Evolutionary conservation across 2,113 vertebrate species (phyloP).

Genomic region (Vidua macroura): DNA sequence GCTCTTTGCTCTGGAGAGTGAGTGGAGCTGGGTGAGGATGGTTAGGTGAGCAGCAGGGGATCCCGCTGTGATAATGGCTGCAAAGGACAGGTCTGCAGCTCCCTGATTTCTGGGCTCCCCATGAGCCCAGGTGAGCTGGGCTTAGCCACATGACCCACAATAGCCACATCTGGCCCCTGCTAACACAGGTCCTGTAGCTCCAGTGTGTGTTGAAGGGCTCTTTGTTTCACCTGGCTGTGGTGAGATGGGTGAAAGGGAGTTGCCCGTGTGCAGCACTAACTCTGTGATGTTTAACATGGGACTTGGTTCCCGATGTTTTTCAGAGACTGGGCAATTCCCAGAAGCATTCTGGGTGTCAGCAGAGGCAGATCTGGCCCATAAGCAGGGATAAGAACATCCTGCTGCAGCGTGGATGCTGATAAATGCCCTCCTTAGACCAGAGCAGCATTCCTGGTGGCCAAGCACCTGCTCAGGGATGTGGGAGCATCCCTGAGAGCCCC

Average conservation of each 20-base stretch:
- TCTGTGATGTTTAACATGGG: neutral
- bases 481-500: neutral
- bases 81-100: neutral
- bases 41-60: neutral
- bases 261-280: neutral
- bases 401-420: neutral
- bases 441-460: neutral
- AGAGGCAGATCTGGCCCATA: neutral
- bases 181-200: neutral
- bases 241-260: neutral
- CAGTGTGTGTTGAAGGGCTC: neutral
- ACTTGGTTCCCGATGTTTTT: neutral
- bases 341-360: neutral
- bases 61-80: neutral
- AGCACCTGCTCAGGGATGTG: fast-evolving
- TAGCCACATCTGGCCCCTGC: neutral
- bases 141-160: neutral
- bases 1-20: neutral
- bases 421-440: neutral
- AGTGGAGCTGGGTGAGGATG: neutral
- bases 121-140: neutral
- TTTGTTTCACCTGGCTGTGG: neutral
- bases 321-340: neutral
- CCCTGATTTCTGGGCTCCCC: neutral
- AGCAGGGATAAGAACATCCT: neutral